Evolutionary conservation across 1,140 invertebrate species (phyloP).

Genomic region (Maniola jurtina): DNA sequence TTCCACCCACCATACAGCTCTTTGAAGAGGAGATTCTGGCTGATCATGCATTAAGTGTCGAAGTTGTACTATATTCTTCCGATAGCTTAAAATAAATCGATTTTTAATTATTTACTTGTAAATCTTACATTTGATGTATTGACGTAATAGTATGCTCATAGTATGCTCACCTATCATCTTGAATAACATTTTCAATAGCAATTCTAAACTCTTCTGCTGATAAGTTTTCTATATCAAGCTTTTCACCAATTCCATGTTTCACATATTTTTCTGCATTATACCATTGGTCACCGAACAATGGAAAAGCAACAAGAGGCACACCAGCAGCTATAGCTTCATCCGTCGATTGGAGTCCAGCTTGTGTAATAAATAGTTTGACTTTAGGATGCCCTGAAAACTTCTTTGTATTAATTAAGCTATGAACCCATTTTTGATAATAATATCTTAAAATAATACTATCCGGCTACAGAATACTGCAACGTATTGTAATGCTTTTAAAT

Average conservation of each 20-base stretch:
- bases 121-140: not conserved
- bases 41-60: slow-evolving; percentile 34
- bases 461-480: not conserved
- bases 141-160: too few species aligned
- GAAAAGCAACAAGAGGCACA: slow-evolving; percentile 79
- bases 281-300: slow-evolving; percentile 59
- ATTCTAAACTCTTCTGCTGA: slow-evolving; percentile 38
- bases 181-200: slow-evolving; percentile 36
- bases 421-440: not conserved
- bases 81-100: slow-evolving; percentile 33
- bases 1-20: slow-evolving; percentile 49
- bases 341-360: slow-evolving; percentile 81
- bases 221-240: slow-evolving; percentile 35
- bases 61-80: slow-evolving; percentile 33
- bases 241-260: slow-evolving; percentile 41
- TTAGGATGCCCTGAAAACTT: slow-evolving; percentile 58
- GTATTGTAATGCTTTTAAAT: not conserved
- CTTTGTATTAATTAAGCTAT: not conserved
- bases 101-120: not conserved
- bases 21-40: slow-evolving; percentile 52
- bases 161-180: slow-evolving; percentile 36
- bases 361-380: slow-evolving; percentile 80
- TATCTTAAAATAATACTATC: not conserved
- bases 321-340: slow-evolving; percentile 80
- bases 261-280: slow-evolving; percentile 53